Evolutionary conservation across 2,888 invertebrate species (phyloP), one percentile per base, ranked within the genome.

Genomic region (Emmelina monodactyla): DNA sequence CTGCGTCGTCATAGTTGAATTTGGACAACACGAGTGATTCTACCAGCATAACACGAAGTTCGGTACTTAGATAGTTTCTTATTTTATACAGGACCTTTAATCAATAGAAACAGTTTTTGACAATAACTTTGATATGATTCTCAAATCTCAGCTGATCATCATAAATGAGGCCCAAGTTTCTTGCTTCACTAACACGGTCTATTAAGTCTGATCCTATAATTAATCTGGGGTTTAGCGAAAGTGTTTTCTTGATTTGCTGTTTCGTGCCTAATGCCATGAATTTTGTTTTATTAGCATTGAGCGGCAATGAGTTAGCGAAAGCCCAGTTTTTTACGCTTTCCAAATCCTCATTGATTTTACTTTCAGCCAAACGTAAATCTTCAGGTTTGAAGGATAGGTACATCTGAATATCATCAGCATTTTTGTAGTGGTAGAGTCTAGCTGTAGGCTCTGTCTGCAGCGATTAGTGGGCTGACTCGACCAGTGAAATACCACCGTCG

Each of bases 11-110:
- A 16, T 39, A 39, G 19, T 34, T 37, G 1, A 37, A 12, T 22
- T 25, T 34, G 2, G 39, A 39, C 7, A 39, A n/a, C 2, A 39
- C 29, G 1, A 37, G 33, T 7, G 31, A 29, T 2, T 39, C 39
- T n/a, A 32, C 32, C 9, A 39, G 34, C 2, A 13, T 25, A 9
- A 39, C 22, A 3, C 36, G 31, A 9, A 28, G 3, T 6, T 35
- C 14, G 9, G 9, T 10, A 22, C 15, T 19, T 1, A 40, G 29
- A n/a, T 14, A 33, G 9, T 30, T 14, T 4, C 37, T 28, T 7
- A 40, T 30, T 2, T 28, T 16, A 7, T 40, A 40, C 6, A 40
- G 6, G 1, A 40, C 31, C 13, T 37, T 37, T 1, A 40, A 19
- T 1, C 37, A 11, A 30, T 31, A 40, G n/a, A 40, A 37, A 13